phyloP scores from a whole-genome alignment of 1,140 invertebrate species.

The Meloidogyne chitwoodi region DNA sequence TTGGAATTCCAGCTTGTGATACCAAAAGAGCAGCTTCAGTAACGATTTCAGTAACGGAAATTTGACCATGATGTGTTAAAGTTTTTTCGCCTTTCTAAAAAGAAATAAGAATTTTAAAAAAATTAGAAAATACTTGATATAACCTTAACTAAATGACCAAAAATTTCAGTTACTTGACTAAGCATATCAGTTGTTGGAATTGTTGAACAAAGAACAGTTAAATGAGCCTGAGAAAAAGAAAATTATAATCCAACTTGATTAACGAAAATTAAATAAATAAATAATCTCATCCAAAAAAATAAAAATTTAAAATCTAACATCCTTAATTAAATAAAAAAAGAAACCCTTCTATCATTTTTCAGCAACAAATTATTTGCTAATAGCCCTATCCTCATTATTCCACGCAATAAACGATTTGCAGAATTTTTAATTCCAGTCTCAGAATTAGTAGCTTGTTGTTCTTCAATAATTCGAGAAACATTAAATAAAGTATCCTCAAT shows the following conservation, averaged over 20 bases:
- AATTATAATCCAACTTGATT: neutral
- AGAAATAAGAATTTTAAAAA: neutral
- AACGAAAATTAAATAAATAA: neutral
- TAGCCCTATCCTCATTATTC: conserved; percentile 5
- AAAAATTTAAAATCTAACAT: neutral
- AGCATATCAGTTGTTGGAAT: conserved; percentile 9
- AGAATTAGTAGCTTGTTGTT: neutral
- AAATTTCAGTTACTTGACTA: neutral
- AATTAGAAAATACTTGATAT: neutral
- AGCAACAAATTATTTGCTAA: conserved; percentile 13
- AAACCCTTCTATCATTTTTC: conserved; percentile 12
- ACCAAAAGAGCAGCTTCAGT: conserved; percentile 1
- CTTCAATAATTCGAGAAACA: neutral
- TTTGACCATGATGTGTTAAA: neutral
- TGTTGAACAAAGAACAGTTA: conserved; percentile 9
- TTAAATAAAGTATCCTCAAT: conserved; percentile 8
- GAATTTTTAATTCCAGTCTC: neutral
- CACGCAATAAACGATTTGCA: neutral
- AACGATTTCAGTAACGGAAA: neutral
- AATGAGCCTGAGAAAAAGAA: neutral
- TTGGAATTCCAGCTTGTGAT: neutral
- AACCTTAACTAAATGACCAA: conserved; percentile 1
- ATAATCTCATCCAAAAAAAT: neutral
- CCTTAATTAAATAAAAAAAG: neutral
- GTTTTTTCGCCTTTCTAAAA: neutral